Evolutionary conservation across 2,797 vertebrate species (phyloP).

Genomic region (Acipenser oxyrinchus): DNA sequence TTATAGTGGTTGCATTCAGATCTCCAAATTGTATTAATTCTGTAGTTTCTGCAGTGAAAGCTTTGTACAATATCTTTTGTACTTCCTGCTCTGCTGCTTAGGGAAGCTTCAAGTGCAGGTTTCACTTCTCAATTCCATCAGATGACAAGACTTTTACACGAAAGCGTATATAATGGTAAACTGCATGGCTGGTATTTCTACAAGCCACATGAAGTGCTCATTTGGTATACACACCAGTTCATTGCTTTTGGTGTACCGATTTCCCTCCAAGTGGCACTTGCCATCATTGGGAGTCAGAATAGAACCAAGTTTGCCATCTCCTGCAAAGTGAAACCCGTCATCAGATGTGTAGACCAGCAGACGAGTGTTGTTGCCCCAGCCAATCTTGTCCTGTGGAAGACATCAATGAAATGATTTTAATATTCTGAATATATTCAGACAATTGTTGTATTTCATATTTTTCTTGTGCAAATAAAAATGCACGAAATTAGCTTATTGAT

Average conservation of each 20-base stretch:
- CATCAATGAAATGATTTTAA: neutral
- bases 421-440: neutral
- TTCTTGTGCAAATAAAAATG: neutral
- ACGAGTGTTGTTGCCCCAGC: slow-evolving; percentile 87
- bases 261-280: slow-evolving; percentile 67
- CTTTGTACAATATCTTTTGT: too few species aligned
- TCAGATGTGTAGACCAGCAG: slow-evolving; percentile 85
- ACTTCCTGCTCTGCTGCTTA: too few species aligned
- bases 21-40: too few species aligned
- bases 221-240: slow-evolving; percentile 61
- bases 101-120: too few species aligned
- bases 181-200: too few species aligned
- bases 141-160: too few species aligned
- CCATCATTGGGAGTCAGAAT: slow-evolving; percentile 87
- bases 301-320: slow-evolving; percentile 83
- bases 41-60: too few species aligned
- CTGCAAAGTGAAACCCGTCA: slow-evolving; percentile 89
- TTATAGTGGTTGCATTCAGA: too few species aligned
- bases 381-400: slow-evolving; percentile 64
- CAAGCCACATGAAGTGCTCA: too few species aligned
- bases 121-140: too few species aligned
- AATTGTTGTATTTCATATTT: neutral
- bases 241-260: slow-evolving; percentile 62
- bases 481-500: neutral
- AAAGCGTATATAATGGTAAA: too few species aligned